phyloP scores from a whole-genome alignment of 1,140 invertebrate species.

The Pseudomyrmex concolor region DNA sequence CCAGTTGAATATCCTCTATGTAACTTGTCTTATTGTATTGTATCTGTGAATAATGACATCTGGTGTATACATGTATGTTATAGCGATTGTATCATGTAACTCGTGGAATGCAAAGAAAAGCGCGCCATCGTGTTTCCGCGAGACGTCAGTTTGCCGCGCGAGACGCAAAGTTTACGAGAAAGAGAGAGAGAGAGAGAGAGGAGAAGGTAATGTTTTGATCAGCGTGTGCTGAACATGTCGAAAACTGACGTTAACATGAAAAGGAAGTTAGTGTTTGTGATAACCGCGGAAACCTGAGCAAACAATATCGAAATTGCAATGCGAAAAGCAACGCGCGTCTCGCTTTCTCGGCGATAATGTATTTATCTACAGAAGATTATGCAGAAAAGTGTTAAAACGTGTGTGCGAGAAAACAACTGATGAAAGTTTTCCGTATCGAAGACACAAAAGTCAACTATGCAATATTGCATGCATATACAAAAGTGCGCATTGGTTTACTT shows the following conservation, averaged over 20 bases:
- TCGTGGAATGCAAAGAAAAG: slow-evolving; percentile 71
- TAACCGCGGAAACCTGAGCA: slow-evolving; percentile 5
- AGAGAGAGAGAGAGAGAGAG: no score
- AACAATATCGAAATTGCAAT: slow-evolving; percentile 48
- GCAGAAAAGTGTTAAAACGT: slow-evolving; percentile 18
- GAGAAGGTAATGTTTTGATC: slow-evolving; percentile 1
- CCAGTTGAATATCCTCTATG: slow-evolving; percentile 38
- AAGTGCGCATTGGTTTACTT: background rate
- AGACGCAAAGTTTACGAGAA: background rate
- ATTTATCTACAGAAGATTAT: slow-evolving; percentile 22
- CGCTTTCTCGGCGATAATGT: slow-evolving; percentile 45
- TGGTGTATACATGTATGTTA: slow-evolving; percentile 65
- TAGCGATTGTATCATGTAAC: slow-evolving; percentile 71
- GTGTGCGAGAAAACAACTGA: slow-evolving; percentile 14
- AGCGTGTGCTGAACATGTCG: slow-evolving; percentile 8
- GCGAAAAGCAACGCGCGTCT: slow-evolving; percentile 34
- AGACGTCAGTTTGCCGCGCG: background rate
- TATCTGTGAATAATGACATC: slow-evolving; percentile 64
- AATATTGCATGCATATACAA: slow-evolving; percentile 5
- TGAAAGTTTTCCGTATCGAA: slow-evolving; percentile 44
- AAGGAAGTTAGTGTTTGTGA: slow-evolving; percentile 51
- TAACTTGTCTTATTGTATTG: slow-evolving; percentile 69
- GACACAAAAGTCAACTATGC: slow-evolving; percentile 1
- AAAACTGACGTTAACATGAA: slow-evolving; percentile 57
- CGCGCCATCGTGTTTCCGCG: background rate